Conservation (phyloP, 2,888 invertebrate species). For the Cheilosia vernalis region DNA sequence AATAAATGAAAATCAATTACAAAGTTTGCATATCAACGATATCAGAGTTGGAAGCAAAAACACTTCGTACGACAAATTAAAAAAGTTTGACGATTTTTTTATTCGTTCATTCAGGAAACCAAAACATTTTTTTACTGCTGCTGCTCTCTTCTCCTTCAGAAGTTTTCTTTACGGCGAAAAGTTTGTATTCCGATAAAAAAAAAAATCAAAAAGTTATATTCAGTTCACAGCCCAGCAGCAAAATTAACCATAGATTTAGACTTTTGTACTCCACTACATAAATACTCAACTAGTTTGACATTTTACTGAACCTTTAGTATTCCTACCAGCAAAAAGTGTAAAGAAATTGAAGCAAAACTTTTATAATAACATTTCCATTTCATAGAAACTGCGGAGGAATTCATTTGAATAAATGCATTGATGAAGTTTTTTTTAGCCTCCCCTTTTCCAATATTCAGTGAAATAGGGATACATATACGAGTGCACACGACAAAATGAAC, state of each 20-base stretch:
- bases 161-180: slow-evolving; percentile 62
- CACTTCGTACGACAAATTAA: slow-evolving; percentile 70
- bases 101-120: slow-evolving; percentile 51
- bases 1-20: slow-evolving; percentile 70
- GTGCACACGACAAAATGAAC: background rate
- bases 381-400: slow-evolving; percentile 59
- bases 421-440: slow-evolving; percentile 53
- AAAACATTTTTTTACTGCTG: slow-evolving; percentile 61
- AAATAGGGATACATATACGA: slow-evolving; percentile 8
- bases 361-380: slow-evolving; percentile 60
- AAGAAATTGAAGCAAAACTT: slow-evolving; percentile 60
- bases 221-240: slow-evolving; percentile 64
- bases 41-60: slow-evolving; percentile 58
- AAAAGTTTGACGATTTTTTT: slow-evolving; percentile 65
- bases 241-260: slow-evolving; percentile 74
- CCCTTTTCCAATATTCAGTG: slow-evolving; percentile 24
- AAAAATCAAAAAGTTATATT: slow-evolving; percentile 64
- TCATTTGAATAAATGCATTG: slow-evolving; percentile 72
- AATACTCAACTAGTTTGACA: slow-evolving; percentile 67
- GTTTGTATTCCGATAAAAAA: slow-evolving; percentile 59
- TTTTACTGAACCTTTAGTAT: slow-evolving; percentile 60
- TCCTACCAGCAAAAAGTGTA: slow-evolving; percentile 47
- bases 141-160: slow-evolving; percentile 39
- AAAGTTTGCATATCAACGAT: slow-evolving; percentile 68
- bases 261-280: slow-evolving; percentile 68